Percentiles rank a stretch among this genome's conserved stretches.
phyloP scores from a whole-genome alignment of 2,888 invertebrate species.

The Chymomyza caudatula region DNA sequence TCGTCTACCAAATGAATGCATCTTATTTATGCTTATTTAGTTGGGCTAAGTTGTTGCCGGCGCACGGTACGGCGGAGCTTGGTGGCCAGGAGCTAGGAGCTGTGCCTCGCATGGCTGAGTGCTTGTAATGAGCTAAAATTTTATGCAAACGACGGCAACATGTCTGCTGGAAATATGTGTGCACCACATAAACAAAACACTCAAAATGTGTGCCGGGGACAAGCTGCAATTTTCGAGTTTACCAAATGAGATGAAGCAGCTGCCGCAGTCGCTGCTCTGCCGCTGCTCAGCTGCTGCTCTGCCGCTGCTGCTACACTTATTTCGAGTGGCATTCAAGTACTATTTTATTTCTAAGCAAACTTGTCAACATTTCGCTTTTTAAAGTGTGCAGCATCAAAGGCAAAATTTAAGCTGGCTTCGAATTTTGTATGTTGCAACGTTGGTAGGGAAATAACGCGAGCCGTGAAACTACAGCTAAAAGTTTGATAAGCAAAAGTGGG shows the following conservation, averaged over 20 bases:
- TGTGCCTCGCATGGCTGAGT: not conserved
- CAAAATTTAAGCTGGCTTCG: not conserved
- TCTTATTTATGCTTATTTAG: constrained; percentile 62
- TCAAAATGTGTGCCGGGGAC: constrained; percentile 68
- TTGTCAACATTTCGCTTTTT: not conserved
- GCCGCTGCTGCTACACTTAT: constrained; percentile 1
- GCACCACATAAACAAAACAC: constrained; percentile 29
- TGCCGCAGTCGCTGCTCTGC: not conserved
- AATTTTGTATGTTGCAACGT: not conserved
- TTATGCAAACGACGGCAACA: constrained; percentile 62
- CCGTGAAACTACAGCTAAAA: no score
- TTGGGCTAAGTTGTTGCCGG: constrained; percentile 19
- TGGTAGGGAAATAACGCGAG: no score
- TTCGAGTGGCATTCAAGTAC: not conserved
- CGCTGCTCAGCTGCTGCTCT: not conserved
- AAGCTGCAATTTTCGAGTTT: constrained; percentile 18
- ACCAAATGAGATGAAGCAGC: not conserved
- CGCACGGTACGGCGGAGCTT: not conserved
- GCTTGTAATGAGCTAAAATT: constrained; percentile 65
- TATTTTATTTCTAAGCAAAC: not conserved
- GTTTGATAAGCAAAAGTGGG: no score
- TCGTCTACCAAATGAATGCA: constrained; percentile 45
- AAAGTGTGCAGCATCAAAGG: not conserved
- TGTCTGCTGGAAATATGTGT: constrained; percentile 22
- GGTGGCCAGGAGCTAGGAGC: not conserved